These are phyloP conservation scores for Lophura nycthemera DNA, from an alignment of 2,113 vertebrate genomes.

Conservation along the genomic window DNA sequence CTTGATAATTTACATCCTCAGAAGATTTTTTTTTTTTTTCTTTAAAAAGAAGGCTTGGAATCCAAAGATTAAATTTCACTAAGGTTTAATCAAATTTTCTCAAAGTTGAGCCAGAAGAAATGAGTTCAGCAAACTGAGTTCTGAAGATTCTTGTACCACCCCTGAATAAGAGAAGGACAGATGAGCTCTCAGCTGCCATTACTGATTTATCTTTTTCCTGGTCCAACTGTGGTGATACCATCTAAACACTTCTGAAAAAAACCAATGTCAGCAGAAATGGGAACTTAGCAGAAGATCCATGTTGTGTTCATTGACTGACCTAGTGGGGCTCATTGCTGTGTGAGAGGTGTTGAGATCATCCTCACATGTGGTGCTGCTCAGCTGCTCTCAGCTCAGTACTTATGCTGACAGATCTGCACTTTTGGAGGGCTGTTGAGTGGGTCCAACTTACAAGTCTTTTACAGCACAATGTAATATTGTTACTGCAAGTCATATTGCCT, in stretches of 20 bases:
- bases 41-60: neutral
- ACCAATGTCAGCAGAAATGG: accelerated
- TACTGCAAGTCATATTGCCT: neutral
- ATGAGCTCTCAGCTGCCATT: accelerated
- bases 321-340: neutral
- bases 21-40: neutral
- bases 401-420: accelerated
- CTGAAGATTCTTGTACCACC: no score
- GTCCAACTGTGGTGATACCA: accelerated
- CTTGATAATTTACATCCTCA: neutral
- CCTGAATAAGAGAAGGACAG: neutral
- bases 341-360: neutral
- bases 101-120: neutral
- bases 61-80: slow-evolving; percentile 20
- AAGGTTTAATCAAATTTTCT: neutral
- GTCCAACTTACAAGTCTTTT: no score
- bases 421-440: neutral
- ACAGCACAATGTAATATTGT: no score
- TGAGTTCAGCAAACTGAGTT: neutral
- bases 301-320: neutral
- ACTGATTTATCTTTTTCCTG: neutral
- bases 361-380: accelerated
- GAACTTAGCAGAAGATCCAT: neutral
- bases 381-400: neutral
- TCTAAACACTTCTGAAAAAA: neutral